Percentiles rank a stretch among this genome's conserved stretches.
Evolutionary conservation across 2,888 invertebrate species (phyloP).

Genomic region (Lepas anatifera): DNA sequence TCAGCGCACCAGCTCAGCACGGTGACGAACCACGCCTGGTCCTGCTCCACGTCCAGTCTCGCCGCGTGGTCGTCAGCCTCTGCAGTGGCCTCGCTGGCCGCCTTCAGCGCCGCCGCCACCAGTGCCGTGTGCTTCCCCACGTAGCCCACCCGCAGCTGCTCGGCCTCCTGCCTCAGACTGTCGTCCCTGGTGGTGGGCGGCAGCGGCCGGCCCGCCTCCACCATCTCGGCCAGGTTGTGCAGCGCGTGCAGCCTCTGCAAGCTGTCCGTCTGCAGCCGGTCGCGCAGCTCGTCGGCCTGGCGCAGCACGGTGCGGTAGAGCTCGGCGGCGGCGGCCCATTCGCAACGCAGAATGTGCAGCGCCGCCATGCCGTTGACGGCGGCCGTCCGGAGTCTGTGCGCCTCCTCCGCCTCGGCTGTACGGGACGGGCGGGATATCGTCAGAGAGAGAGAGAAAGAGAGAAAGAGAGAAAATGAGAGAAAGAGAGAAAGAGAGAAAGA

Average conservation of each 20-base stretch:
- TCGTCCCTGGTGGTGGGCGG: constrained; percentile 42
- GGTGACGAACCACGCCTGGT: neutral
- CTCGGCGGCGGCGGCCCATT: constrained; percentile 44
- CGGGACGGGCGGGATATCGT: too few species aligned
- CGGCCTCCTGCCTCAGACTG: constrained; percentile 39
- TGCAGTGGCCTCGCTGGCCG: neutral
- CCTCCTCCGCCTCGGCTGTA: constrained; percentile 50
- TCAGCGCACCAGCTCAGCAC: neutral
- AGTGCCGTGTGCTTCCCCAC: constrained; percentile 19
- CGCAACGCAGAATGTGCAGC: constrained; percentile 43
- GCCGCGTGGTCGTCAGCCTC: constrained; percentile 1
- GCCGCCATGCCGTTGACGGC: constrained; percentile 57
- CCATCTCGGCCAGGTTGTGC: constrained; percentile 47
- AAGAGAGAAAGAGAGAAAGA: too few species aligned
- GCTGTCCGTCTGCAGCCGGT: constrained; percentile 46
- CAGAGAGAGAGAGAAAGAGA: too few species aligned
- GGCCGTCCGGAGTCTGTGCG: constrained; percentile 47
- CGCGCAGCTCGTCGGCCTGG: constrained; percentile 37
- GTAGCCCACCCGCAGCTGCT: constrained; percentile 27
- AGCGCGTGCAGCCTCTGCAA: constrained; percentile 53
- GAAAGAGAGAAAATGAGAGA: too few species aligned
- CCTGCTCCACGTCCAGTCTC: neutral
- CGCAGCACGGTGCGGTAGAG: constrained; percentile 40
- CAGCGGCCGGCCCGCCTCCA: constrained; percentile 34
- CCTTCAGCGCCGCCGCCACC: neutral